These are phyloP conservation scores for Halcyon senegalensis DNA, from an alignment of 2,113 vertebrate species.

Conservation along the genomic window DNA sequence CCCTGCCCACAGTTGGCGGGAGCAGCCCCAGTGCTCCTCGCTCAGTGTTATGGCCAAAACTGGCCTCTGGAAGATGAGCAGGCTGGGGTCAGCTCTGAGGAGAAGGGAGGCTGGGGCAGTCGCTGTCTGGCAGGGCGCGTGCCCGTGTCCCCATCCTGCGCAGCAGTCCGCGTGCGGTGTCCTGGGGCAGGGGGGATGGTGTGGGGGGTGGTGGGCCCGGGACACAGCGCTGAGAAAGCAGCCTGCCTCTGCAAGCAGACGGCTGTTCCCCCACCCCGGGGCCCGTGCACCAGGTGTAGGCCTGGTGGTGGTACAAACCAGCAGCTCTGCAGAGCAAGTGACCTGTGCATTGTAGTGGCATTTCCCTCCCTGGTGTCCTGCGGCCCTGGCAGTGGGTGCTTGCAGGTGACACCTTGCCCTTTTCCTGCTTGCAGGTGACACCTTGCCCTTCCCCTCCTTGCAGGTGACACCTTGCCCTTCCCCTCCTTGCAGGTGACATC, in stretches of 20 bases:
- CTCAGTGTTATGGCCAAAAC: neutral
- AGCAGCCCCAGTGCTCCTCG: neutral
- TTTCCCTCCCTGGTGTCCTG: neutral
- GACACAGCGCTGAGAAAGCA: accelerated
- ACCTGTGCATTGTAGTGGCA: neutral
- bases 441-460: neutral
- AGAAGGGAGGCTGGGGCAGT: neutral
- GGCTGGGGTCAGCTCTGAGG: neutral
- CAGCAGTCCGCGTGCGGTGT: neutral
- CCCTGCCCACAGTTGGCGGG: neutral
- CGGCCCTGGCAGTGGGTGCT: neutral
- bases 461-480: neutral
- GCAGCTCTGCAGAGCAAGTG: neutral
- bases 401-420: neutral
- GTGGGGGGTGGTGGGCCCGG: neutral
- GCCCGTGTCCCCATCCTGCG: neutral
- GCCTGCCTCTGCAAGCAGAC: neutral
- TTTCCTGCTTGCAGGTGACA: neutral
- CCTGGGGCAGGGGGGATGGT: accelerated
- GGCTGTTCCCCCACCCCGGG: accelerated
- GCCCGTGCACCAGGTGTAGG: accelerated
- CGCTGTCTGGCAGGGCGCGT: neutral
- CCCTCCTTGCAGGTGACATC: neutral
- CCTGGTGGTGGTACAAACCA: neutral
- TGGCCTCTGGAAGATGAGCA: neutral